Base-by-base conservation (phyloP, 2,113 vertebrate genomes). In the Pyrgilauda ruficollis region DNA sequence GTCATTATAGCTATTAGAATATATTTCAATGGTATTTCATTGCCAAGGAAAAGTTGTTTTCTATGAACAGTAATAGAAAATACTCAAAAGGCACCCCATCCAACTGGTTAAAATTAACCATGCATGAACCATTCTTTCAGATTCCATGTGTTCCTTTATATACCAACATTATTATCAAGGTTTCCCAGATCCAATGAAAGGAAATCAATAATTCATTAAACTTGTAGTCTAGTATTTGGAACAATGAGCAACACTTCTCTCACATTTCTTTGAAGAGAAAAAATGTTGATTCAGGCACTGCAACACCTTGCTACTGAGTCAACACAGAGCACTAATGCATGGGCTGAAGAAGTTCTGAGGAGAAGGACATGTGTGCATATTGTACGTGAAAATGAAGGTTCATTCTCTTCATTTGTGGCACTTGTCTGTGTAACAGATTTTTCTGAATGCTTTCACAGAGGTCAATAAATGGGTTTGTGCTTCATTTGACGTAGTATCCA, bases 61-160 rank as follows among this genome's bases (percentile, higher is more conserved):
- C 67, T 81, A 82, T 63, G 75, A 88, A 56, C 31, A 74, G 28
- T 62, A 75, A 41, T 23, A 80, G 52, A 39, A 80, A 84, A 72
- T 23, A 61, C 18, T 83, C 80, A 41, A 22, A 81, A 90, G 66
- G 41, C 19, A 85, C 8, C 13, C 21, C 16, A 44, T n/a, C 37
- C 22, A 41, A 64, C 46, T 50, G 26, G 31, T 82, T 88, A 90
- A 96, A 94, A 90, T 80, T 70, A 94, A 90, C 93, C 31, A 73
- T 84, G 15, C n/a, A 84, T 30, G 50, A 93, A 91, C 6, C 17
- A 63, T 76, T 61, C n/a, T 74, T 95, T 33, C 33, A 83, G 74
- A 74, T 76, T 52, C 27, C 72, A 39, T 16, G 14, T 76, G 64
- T 76, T 95, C 56, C 46, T 76, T 81, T 86, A 50, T 30, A 46